Evolutionary conservation across 2,113 vertebrate species (phyloP), one percentile per base, ranked within the genome.

Genomic region (Elephas maximus): DNA sequence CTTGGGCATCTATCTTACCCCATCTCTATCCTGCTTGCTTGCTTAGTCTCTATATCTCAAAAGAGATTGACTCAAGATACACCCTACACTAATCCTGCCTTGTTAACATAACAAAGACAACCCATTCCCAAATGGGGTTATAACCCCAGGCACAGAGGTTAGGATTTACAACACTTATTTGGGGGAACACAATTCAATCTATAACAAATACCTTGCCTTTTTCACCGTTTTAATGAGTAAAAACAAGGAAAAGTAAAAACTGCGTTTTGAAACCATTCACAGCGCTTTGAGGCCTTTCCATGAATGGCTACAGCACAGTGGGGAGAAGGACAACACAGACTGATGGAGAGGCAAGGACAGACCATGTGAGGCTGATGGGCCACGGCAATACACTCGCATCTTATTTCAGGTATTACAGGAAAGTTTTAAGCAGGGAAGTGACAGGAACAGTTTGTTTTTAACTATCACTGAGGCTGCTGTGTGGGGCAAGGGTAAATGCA

Each of bases 371-470:
- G 48, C 41, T 76, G 65, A 53, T 23, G 20, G 77, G 76, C 48
- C 21, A 17, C 0, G 2, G 24, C 5, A 0, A 77, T 20, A 3
- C 12, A 5, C n/a, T 8, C 0, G 1, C 12, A 17, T 37, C 88
- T 28, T 8, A 78, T 5, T 57, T 60, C 77, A 65, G 6, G 44
- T n/a, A 17, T 8, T 17, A 45, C 10, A 84, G 60, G 65, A 24
- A 14, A n/a, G 79, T 26, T 77, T 9, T 41, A 73, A 62, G 30
- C 5, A 1, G 23, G 23, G 28, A 3, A 78, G 15, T 10, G 62
- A 77, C 37, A 44, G 12, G 8, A 86, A 9, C 14, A 18, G 37
- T 30, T 21, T 5, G 44, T 20, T 88, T 84, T 62, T 5, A 83
- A 81, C 65, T 44, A 74, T 26, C 45, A 45, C 63, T n/a, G 28